Evolutionary conservation across 2,113 vertebrate species (phyloP), one percentile per base, ranked within the genome.

Genomic region (Sisor rabdophorus): DNA sequence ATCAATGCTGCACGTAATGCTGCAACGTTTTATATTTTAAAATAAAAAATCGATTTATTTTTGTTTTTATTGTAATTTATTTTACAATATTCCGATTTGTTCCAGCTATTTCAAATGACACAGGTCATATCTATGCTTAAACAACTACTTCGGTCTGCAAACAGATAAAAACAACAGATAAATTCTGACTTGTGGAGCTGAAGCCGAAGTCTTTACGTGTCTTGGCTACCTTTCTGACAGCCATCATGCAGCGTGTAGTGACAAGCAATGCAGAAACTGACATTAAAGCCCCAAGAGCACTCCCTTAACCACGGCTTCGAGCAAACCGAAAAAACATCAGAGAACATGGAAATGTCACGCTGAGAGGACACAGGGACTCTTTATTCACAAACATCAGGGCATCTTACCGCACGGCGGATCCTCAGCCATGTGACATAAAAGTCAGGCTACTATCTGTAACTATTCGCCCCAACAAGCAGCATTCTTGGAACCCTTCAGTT

Each of bases 181-280:
- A 53, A 65, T 67, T 68, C 72, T 63, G 19, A 74, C 58, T 73
- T 44, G 71, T 47, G 61, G 61, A 76, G 36, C 32, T 56, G 65
- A 47, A 47, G 40, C 63, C 28, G 61, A 8, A 67, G 63, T 40
- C 61, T 47, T 50, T 19, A 67, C 7, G 55, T 40, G 54, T 48
- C 28, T 72, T 60, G 71, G 78, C 82, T 76, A 52, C 48, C 77
- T 32, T 76, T 83, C 83, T 89, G 87, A 88, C 85, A 85, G 85
- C 84, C 80, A 84, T 75, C 58, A 70, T 81, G 80, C 81, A 79
- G 85, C 76, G 80, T 80, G 82, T 78, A 83, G 78, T 87, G 81
- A 71, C 78, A 83, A 60, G 83, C 86, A 87, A 88, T 85, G 92
- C 88, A 84, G 88, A 93, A 92, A 87, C 84, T 91, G 86, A 84